Evolutionary conservation across 1,140 invertebrate genomes (phyloP).

Genomic region (Patella vulgata): DNA sequence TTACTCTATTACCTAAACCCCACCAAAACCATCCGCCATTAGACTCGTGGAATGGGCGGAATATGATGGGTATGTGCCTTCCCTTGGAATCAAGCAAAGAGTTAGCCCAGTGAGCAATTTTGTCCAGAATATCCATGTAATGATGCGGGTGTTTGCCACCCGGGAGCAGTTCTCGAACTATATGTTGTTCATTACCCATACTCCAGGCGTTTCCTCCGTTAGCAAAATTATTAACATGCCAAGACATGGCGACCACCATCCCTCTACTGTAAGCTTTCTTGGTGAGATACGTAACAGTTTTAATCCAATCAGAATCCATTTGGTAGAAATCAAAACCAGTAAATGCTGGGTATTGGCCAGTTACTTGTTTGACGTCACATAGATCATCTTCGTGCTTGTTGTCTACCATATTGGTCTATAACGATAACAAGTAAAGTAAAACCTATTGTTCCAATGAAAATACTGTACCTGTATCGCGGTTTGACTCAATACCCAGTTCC

Average conservation of each 20-base stretch:
- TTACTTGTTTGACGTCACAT: constrained; percentile 1
- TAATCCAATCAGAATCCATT: neutral
- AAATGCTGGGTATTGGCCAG: constrained; percentile 1
- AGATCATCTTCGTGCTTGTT: neutral
- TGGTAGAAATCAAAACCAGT: neutral
- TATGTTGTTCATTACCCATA: neutral
- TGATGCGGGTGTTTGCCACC: neutral
- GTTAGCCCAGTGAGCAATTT: constrained; percentile 5
- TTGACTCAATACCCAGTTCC: too few species aligned
- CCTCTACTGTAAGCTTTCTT: constrained; percentile 2
- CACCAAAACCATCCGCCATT: constrained; percentile 30
- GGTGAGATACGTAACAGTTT: neutral
- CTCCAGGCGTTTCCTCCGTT: neutral
- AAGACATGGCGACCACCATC: neutral
- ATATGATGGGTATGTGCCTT: constrained; percentile 19
- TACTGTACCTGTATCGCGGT: too few species aligned
- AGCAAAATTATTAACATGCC: neutral
- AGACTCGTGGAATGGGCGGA: constrained; percentile 26
- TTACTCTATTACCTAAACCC: constrained; percentile 2
- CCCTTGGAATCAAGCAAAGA: constrained; percentile 10
- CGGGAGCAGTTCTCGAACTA: neutral
- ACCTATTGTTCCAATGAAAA: too few species aligned
- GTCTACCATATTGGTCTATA: too few species aligned
- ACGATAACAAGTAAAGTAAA: too few species aligned
- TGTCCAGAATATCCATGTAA: constrained; percentile 2